Base-by-base conservation (phyloP, 2,888 invertebrate genomes). In the Acronicta psi region DNA sequence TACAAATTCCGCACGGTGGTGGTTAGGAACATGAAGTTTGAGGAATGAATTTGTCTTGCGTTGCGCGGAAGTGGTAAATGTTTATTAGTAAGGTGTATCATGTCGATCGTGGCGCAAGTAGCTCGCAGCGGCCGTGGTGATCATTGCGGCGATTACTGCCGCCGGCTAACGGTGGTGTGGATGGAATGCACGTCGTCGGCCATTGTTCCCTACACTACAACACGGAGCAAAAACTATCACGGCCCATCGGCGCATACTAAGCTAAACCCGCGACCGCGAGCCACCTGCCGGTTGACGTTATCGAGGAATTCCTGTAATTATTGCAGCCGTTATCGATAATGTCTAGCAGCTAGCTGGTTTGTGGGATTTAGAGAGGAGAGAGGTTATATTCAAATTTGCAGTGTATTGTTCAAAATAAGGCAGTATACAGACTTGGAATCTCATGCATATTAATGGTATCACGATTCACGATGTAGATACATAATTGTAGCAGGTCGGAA, bases 131-230 rank as follows among this genome's bases (percentile, higher is more conserved):
- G 66, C 23, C 64, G 71, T 69, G 76, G 76, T 78, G 84, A 84
- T 84, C 82, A 86, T 85, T 78, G 88, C 82, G 69, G 73, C 86
- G 85, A 90, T 89, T 86, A 88, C 84, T 75, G 77, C 77, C 82
- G 85, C 69, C 81, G 82, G 80, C 75, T 92, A 92, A 92, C 93
- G 92, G 92, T 90, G 90, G 80, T 83, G 81, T 76, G 71, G 83
- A 79, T 81, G 92, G 93, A 91, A 92, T 92, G 93, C 80, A 82
- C 84, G 86, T 68, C 84, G 71, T 60, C 76, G 86, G 86, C 87
- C 90, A 92, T 92, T 92, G 92, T 92, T 91, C 85, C 84, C 82
- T 79, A 76, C 75, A 75, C 67, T 54, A 66, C 58, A 64, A 76
- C 77, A 70, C 67, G 73, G 73, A 80, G 87, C 87, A 91, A 90